Evolutionary conservation across 1,140 invertebrate species (phyloP).

Genomic region (Micrasema minimum): DNA sequence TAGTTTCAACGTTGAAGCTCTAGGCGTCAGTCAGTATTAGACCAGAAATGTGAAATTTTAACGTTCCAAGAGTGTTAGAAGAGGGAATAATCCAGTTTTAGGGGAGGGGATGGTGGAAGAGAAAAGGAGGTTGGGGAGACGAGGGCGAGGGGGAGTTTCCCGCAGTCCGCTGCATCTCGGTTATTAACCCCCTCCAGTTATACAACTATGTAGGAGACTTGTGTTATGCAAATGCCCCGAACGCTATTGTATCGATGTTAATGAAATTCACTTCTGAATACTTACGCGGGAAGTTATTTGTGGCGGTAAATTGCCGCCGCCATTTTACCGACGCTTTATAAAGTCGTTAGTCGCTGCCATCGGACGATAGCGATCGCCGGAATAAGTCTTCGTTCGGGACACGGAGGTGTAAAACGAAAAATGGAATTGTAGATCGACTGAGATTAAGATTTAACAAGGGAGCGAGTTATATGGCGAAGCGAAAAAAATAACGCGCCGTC

Average conservation of each 20-base stretch:
- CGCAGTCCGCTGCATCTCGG: constrained; percentile 28
- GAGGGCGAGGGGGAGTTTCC: constrained; percentile 13
- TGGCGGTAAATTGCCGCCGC: constrained; percentile 36
- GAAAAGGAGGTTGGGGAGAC: no score
- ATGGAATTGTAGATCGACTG: constrained; percentile 21
- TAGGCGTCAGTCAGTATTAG: no score
- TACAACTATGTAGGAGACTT: constrained; percentile 38
- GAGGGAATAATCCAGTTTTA: no score
- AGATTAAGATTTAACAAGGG: constrained; percentile 1
- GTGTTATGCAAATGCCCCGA: constrained; percentile 42
- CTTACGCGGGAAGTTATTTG: constrained; percentile 39
- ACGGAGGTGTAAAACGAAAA: constrained; percentile 32
- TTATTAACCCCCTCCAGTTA: constrained; percentile 31
- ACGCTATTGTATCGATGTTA: constrained; percentile 51
- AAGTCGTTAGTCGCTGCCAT: constrained; percentile 42
- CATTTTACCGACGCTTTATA: constrained; percentile 43
- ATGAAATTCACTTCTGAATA: constrained; percentile 49
- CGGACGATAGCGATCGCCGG: constrained; percentile 33
- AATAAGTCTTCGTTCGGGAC: constrained; percentile 38
- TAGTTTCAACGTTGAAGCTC: no score
- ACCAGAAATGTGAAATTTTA: no score
- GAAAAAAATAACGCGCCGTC: background rate
- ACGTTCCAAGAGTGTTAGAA: no score
- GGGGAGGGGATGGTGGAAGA: no score
- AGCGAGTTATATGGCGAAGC: no score